These are phyloP conservation scores for Trogon surrucura DNA, from an alignment of 2,113 vertebrate genomes.

Conservation along the genomic window DNA sequence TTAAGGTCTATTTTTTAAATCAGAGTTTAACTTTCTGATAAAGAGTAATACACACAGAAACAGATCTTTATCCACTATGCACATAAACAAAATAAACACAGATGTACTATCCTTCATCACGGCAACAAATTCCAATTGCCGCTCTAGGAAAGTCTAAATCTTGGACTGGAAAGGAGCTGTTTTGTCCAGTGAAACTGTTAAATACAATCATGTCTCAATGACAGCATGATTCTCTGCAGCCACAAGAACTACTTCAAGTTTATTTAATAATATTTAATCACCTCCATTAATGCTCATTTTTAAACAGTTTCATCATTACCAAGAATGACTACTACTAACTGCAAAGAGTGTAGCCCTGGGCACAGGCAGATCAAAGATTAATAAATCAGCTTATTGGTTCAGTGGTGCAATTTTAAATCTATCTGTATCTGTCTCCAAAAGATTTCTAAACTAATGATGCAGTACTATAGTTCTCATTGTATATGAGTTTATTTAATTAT, in stretches of 20 bases:
- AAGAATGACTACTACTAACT: neutral
- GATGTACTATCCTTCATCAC: neutral
- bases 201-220: neutral
- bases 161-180: neutral
- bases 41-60: neutral
- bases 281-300: neutral
- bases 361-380: neutral
- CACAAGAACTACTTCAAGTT: neutral
- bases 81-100: neutral
- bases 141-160: neutral
- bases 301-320: neutral
- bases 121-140: neutral
- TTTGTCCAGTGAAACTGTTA: neutral
- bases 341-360: neutral
- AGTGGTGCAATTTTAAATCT: neutral
- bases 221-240: neutral
- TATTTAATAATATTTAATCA: conserved; percentile 25
- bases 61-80: neutral
- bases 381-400: neutral
- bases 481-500: neutral
- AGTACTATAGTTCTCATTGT: neutral
- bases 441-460: neutral
- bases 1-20: neutral
- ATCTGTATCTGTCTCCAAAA: neutral
- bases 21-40: neutral